Evolutionary conservation across 2,888 invertebrate genomes (phyloP).

Genomic region (Pachycephus smyrnensis): DNA sequence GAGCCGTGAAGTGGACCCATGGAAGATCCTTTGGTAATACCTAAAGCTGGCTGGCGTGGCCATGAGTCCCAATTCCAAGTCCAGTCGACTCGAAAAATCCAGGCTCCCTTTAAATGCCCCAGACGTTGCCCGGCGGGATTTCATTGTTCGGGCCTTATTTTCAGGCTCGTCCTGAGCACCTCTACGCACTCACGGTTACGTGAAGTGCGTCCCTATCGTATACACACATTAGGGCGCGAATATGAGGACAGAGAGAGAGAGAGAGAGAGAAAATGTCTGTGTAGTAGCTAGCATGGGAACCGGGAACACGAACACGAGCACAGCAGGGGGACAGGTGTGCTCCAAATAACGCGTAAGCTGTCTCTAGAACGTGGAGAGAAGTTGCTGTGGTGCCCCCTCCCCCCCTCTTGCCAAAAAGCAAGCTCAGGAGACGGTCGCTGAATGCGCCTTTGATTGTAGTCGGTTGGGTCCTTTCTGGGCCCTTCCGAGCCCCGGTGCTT

Average conservation of each 20-base stretch:
- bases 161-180: constrained; percentile 42
- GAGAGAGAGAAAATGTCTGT: constrained; percentile 2
- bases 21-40: too few species aligned
- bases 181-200: constrained; percentile 10
- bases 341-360: constrained; percentile 53
- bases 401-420: constrained; percentile 43
- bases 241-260: neutral
- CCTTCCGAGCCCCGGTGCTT: constrained; percentile 7
- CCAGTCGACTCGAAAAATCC: constrained; percentile 15
- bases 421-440: constrained; percentile 34
- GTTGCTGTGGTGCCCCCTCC: constrained; percentile 29
- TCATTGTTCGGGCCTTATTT: constrained; percentile 60
- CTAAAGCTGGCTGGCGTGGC: too few species aligned
- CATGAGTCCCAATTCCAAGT: too few species aligned
- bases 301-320: constrained; percentile 38
- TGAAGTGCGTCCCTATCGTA: neutral
- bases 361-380: constrained; percentile 39
- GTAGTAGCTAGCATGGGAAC: neutral
- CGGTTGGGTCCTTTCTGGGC: constrained; percentile 41
- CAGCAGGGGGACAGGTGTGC: constrained; percentile 55
- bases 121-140: constrained; percentile 44
- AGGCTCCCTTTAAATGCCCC: constrained; percentile 47
- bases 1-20: too few species aligned
- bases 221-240: neutral
- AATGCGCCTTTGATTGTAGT: constrained; percentile 61